Percentiles rank a stretch among this genome's conserved stretches.
Conservation (phyloP, 2,797 vertebrate genomes). For the Semaprochilodus insignis region DNA sequence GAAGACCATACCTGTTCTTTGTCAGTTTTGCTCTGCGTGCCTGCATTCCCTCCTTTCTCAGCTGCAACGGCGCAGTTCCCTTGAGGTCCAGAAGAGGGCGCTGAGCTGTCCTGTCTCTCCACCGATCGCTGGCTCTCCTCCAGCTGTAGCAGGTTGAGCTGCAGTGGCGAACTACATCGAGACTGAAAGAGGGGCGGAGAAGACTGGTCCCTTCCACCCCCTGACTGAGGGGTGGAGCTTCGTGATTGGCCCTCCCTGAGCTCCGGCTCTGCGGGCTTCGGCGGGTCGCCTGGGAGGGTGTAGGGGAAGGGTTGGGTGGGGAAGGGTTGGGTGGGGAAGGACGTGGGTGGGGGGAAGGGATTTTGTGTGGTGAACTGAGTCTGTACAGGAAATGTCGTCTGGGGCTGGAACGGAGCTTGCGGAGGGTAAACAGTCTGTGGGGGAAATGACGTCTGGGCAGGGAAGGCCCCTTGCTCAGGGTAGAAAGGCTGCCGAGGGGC, state of each 20-base stretch:
- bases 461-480: slow-evolving; percentile 59
- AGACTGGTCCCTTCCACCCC: slow-evolving; percentile 69
- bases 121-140: slow-evolving; percentile 83
- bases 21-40: slow-evolving; percentile 63
- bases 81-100: slow-evolving; percentile 66
- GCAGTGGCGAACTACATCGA: slow-evolving; percentile 91
- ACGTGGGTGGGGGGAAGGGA: slow-evolving; percentile 66
- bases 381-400: slow-evolving; percentile 66
- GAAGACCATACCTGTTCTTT: slow-evolving; percentile 75
- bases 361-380: slow-evolving; percentile 69
- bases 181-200: slow-evolving; percentile 90
- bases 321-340: slow-evolving; percentile 69
- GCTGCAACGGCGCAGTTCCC: slow-evolving; percentile 55
- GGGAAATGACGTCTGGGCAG: slow-evolving; percentile 64
- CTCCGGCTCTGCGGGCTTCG: slow-evolving; percentile 66
- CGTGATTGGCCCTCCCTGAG: slow-evolving; percentile 72
- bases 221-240: slow-evolving; percentile 80
- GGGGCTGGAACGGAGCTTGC: slow-evolving; percentile 69
- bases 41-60: slow-evolving; percentile 60
- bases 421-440: slow-evolving; percentile 64
- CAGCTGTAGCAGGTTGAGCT: slow-evolving; percentile 91
- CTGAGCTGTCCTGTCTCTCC: slow-evolving; percentile 73
- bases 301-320: slow-evolving; percentile 71
- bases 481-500: slow-evolving; percentile 69
- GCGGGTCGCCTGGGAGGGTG: slow-evolving; percentile 66